phyloP scores from a whole-genome alignment of 2,888 invertebrate species.

The Elgonia sp. region DNA sequence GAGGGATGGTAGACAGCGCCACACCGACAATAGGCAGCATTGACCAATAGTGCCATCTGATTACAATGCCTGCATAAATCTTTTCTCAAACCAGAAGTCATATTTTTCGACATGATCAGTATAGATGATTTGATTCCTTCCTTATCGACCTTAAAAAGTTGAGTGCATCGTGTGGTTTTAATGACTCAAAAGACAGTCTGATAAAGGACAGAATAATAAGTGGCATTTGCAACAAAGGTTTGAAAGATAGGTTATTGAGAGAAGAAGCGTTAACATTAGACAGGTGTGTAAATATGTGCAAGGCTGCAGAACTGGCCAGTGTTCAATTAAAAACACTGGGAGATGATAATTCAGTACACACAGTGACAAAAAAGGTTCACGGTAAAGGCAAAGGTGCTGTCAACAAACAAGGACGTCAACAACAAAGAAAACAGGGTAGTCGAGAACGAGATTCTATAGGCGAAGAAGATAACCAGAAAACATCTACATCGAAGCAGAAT shows the following conservation, averaged over 20 bases:
- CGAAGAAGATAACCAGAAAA: too few species aligned
- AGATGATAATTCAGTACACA: not conserved
- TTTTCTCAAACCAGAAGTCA: too few species aligned
- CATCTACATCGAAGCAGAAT: too few species aligned
- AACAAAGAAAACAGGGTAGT: not conserved
- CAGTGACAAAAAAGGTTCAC: too few species aligned
- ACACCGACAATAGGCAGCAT: too few species aligned
- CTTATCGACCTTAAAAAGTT: constrained; percentile 76
- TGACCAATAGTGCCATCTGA: too few species aligned
- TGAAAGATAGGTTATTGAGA: not conserved
- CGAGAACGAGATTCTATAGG: not conserved
- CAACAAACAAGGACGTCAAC: not conserved
- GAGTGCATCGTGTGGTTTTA: constrained; percentile 76
- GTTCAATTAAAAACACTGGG: not conserved
- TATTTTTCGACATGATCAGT: too few species aligned
- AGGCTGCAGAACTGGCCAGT: not conserved
- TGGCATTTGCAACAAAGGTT: not conserved
- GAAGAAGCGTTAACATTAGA: not conserved
- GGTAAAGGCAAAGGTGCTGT: too few species aligned
- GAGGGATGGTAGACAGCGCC: too few species aligned
- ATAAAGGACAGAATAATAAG: constrained; percentile 52
- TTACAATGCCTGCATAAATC: too few species aligned
- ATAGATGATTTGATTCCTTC: constrained; percentile 75
- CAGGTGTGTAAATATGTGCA: not conserved
- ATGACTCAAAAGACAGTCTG: constrained; percentile 72